Percentiles rank a stretch among this genome's conserved stretches.
These are phyloP conservation scores for Lasius platythorax DNA, from an alignment of 2,888 invertebrate species.

Conservation along the genomic window DNA sequence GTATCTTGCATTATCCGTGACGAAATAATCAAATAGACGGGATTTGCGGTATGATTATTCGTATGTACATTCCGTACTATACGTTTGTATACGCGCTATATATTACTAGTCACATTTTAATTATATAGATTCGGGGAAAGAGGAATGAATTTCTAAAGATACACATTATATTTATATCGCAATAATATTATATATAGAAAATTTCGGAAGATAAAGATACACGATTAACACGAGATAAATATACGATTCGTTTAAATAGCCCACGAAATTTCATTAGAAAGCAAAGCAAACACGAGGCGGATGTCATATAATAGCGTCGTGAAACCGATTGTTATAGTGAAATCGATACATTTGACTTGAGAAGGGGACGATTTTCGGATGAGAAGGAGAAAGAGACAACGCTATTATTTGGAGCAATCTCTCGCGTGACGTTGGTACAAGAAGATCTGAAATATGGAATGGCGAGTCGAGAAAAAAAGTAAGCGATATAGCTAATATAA, in stretches of 20 bases:
- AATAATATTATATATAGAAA: neutral
- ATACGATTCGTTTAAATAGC: conserved; percentile 6
- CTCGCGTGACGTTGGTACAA: neutral
- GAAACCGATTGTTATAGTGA: neutral
- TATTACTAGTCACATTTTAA: neutral
- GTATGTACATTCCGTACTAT: neutral
- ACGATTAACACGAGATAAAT: neutral
- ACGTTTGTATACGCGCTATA: neutral
- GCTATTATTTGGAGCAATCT: neutral
- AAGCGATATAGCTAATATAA: neutral
- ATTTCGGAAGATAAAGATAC: neutral
- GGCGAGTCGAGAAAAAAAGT: neutral
- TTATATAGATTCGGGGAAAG: neutral
- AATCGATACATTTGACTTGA: neutral
- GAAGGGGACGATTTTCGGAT: neutral
- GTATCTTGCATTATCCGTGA: neutral
- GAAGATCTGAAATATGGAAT: conserved; percentile 15
- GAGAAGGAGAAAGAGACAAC: neutral
- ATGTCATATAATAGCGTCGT: conserved; percentile 1
- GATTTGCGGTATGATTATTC: conserved; percentile 45
- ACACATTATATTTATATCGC: conserved; percentile 6
- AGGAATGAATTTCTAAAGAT: neutral
- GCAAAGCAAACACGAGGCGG: neutral
- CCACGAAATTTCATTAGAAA: neutral
- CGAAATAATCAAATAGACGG: conserved; percentile 5